A percentile compares a stretch with the other conserved stretches of the same genome.
Conservation (phyloP, 2,888 invertebrate species). For the Mamestra brassicae region DNA sequence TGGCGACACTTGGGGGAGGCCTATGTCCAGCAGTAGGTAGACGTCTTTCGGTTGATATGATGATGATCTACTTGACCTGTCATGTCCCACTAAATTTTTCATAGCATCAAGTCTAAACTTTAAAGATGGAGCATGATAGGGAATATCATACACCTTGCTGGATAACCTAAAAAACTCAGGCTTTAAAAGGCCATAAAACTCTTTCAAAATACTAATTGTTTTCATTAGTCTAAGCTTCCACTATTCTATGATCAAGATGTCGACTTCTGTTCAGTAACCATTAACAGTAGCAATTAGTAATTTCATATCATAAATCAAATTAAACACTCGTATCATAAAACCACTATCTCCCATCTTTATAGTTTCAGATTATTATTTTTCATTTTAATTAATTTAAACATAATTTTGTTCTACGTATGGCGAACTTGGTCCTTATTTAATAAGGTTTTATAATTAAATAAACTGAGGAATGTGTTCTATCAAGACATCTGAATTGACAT, state of each 20-base stretch:
- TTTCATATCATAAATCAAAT: constrained; percentile 28
- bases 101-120: neutral
- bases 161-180: neutral
- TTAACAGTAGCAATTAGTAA: constrained; percentile 41
- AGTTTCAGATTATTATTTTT: constrained; percentile 47
- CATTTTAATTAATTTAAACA: constrained; percentile 58
- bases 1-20: too few species aligned
- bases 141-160: neutral
- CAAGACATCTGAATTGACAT: constrained; percentile 61
- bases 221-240: constrained; percentile 17
- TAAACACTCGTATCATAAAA: constrained; percentile 26
- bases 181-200: neutral
- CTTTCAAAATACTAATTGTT: constrained; percentile 30
- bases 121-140: neutral
- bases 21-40: too few species aligned
- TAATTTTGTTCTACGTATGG: constrained; percentile 42
- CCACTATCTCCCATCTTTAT: constrained; percentile 46
- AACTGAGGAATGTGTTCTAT: constrained; percentile 53
- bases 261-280: constrained; percentile 29
- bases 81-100: too few species aligned
- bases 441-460: constrained; percentile 47
- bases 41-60: too few species aligned
- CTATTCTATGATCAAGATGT: constrained; percentile 16
- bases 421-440: constrained; percentile 13
- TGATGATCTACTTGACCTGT: too few species aligned